Conservation (phyloP, 2,113 vertebrate genomes). For the Paramisgurnus dabryanus region DNA sequence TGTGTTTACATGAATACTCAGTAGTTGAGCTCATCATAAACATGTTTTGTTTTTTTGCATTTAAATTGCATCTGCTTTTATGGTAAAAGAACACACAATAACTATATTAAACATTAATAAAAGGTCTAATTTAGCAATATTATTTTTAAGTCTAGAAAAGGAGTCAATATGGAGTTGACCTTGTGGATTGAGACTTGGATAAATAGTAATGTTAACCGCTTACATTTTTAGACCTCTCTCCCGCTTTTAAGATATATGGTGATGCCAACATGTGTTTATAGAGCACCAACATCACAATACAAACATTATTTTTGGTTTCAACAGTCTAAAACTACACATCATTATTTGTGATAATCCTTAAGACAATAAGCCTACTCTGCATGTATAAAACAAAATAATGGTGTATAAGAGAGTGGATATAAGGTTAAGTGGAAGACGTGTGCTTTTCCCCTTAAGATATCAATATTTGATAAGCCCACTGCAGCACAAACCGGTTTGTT, state of each 20-base stretch:
- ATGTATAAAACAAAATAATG: background rate
- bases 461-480: slow-evolving; percentile 62
- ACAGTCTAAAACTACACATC: background rate
- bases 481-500: slow-evolving; percentile 52
- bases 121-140: too few species aligned
- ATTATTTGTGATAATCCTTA: background rate
- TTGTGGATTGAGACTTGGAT: too few species aligned
- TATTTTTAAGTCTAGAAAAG: too few species aligned
- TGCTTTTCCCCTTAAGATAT: slow-evolving; percentile 39
- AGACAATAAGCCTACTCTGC: background rate
- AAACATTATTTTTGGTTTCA: background rate
- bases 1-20: background rate
- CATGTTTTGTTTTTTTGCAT: too few species aligned
- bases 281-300: background rate
- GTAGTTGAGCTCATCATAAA: background rate
- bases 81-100: background rate
- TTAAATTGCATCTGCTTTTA: too few species aligned
- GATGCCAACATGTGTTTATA: background rate
- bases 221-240: too few species aligned
- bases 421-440: slow-evolving; percentile 18
- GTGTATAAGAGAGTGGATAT: background rate
- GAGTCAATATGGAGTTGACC: too few species aligned
- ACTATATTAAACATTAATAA: background rate
- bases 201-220: too few species aligned
- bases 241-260: too few species aligned